phyloP scores from a whole-genome alignment of 2,113 vertebrate genomes.

The Hippocampus guttulatus region DNA sequence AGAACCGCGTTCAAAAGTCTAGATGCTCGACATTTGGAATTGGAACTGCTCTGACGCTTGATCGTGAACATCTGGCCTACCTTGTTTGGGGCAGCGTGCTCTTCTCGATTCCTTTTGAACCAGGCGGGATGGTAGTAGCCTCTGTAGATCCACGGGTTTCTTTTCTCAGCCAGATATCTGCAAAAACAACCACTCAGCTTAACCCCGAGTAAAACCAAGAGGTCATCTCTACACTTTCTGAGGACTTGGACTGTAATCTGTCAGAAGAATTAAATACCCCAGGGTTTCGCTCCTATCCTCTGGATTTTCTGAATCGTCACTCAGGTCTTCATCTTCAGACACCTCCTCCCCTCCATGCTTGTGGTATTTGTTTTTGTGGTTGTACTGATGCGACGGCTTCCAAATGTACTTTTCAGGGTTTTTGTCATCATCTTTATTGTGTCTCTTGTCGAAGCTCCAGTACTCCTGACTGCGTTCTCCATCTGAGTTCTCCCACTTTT shows the following conservation, averaged over 20 bases:
- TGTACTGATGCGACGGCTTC: conserved; percentile 58
- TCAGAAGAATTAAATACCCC: conserved; percentile 41
- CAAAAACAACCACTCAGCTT: conserved; percentile 15
- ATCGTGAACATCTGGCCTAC: conserved; percentile 13
- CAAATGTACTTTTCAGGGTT: conserved; percentile 53
- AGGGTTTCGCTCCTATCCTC: conserved; percentile 48
- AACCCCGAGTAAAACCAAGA: not conserved
- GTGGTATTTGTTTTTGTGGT: conserved; percentile 53
- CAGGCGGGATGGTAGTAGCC: conserved; percentile 75
- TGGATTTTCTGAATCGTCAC: conserved; percentile 34
- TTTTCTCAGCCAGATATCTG: conserved; percentile 70
- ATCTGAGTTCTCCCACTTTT: conserved; percentile 31
- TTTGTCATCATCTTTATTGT: conserved; percentile 30
- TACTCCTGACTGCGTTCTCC: conserved; percentile 58
- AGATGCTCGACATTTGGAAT: not conserved
- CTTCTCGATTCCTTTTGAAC: conserved; percentile 70
- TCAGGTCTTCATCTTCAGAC: conserved; percentile 49
- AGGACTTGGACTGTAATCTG: not conserved
- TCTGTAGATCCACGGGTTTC: conserved; percentile 65
- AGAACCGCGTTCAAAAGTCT: not conserved
- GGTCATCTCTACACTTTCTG: not conserved
- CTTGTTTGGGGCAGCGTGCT: conserved; percentile 36
- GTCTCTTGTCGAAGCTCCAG: conserved; percentile 40
- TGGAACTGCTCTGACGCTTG: not conserved
- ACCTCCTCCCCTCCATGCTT: conserved; percentile 41